A percentile compares a stretch with the other conserved stretches of the same genome.
Evolutionary conservation across 2,113 vertebrate genomes (phyloP).

Genomic region (Myodes glareolus): DNA sequence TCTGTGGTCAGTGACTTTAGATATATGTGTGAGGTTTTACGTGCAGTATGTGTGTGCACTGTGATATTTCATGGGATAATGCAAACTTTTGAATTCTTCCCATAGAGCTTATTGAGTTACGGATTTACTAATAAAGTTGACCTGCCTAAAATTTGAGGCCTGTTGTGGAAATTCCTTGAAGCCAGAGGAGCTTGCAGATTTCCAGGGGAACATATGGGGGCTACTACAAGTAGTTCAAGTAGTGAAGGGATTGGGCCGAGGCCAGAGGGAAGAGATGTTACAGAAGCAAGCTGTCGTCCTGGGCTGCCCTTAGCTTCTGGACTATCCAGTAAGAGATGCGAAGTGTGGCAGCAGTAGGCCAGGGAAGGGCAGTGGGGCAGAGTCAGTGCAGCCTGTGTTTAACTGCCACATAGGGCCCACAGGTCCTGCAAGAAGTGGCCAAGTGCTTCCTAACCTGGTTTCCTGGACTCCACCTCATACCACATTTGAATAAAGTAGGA

Average conservation of each 20-base stretch:
- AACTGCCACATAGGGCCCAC: neutral
- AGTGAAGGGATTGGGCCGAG: neutral
- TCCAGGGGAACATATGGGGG: neutral
- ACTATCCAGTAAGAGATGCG: neutral
- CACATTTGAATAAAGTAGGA: neutral
- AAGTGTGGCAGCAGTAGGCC: neutral
- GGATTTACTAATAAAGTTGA: neutral
- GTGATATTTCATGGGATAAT: neutral
- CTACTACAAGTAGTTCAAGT: neutral
- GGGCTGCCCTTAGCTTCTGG: neutral
- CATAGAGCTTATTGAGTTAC: neutral
- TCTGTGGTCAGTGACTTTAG: neutral
- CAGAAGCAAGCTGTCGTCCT: neutral
- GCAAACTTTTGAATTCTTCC: neutral
- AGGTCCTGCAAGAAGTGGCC: neutral
- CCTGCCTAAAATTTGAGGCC: neutral
- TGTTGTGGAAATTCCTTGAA: neutral
- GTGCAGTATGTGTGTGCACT: neutral
- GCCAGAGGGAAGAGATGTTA: neutral
- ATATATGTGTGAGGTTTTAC: too few relatives aligned
- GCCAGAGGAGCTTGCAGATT: neutral
- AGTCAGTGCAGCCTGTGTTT: neutral
- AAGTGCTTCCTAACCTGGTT: neutral
- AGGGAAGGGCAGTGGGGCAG: neutral
- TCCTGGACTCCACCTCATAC: neutral